Evolutionary conservation across 2,113 vertebrate genomes (phyloP), one percentile per base, ranked within the genome.

Genomic region (Callaeas wilsoni): DNA sequence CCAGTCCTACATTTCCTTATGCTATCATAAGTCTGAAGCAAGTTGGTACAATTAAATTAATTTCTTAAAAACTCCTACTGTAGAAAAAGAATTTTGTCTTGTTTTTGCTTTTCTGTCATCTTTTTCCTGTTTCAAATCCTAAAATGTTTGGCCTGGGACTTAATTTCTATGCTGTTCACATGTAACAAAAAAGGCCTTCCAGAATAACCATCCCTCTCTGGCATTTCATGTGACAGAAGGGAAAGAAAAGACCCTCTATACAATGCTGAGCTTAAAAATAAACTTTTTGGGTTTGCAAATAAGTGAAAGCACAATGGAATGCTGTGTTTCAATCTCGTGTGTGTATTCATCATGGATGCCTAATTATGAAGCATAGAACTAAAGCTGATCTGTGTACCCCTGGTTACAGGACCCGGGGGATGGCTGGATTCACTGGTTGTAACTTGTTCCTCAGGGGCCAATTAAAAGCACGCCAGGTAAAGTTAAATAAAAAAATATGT

Each of bases 201-300:
- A 52, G 87, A 94, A 81, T 96, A 94, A 95, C 26, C 25, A 17
- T 63, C 62, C 71, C 65, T 90, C 57, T 93, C 81, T 97, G 90
- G 70, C 95, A 91, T 97, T 96, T 94, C 75, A 83, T 92, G 60
- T 80, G 76, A 97, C 49, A 94, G 67, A 52, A 87, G 84, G 52
- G 70, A 93, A 88, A 97, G 84, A 88, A 96, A 70, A 87, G 71
- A 73, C 70, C 73, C 64, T 82, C 87, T 84, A 75, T 97, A 86
- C 67, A 89, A 96, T 83, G 87, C 65, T 92, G 73, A 94, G 69
- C 89, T 96, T 77, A 90, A 97, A 97, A 96, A 95, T 93, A 89
- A 96, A 95, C 92, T 87, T 95, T 91, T 89, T 2, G 17, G 70
- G 73, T 96, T 96, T 86, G 80, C 76, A 92, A 97, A 94, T 96